Percentiles rank a stretch among this genome's conserved stretches.
Evolutionary conservation across 1,140 invertebrate species (phyloP).

Genomic region (Rhizoglyphus robini): DNA sequence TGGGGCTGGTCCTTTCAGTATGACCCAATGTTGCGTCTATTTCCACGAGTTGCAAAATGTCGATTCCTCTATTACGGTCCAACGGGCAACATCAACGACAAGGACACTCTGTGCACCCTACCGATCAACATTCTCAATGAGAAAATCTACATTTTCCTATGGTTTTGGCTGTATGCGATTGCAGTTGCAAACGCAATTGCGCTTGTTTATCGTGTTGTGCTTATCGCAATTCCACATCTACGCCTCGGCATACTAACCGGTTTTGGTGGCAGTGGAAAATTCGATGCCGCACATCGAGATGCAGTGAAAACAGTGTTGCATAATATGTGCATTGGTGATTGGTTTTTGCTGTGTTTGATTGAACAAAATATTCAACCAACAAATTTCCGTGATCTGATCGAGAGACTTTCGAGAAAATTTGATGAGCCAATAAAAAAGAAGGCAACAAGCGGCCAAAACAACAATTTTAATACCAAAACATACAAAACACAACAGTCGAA

Average conservation of each 20-base stretch:
- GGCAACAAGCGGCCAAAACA: too few species aligned
- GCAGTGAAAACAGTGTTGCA: background rate
- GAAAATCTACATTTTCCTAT: constrained; percentile 31
- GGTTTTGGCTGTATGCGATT: constrained; percentile 31
- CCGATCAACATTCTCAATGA: constrained; percentile 40
- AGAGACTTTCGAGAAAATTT: too few species aligned
- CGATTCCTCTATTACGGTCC: constrained; percentile 80
- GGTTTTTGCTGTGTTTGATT: constrained; percentile 51
- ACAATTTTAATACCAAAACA: too few species aligned
- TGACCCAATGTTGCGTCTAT: constrained; percentile 49
- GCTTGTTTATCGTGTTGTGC: constrained; percentile 24
- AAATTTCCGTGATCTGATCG: constrained; percentile 29
- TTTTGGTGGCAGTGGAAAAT: too few species aligned
- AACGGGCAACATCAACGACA: constrained; percentile 37
- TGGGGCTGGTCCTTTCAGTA: constrained; percentile 52
- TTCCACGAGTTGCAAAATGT: constrained; percentile 76
- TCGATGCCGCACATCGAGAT: background rate
- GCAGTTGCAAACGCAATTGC: constrained; percentile 25
- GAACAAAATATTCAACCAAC: constrained; percentile 50
- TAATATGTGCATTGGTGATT: constrained; percentile 39
- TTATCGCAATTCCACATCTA: constrained; percentile 16
- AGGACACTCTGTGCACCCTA: constrained; percentile 31
- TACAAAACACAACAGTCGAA: too few species aligned
- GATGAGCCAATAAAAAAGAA: too few species aligned
- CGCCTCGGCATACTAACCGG: constrained; percentile 17